Conservation (phyloP, 2,113 vertebrate species). For the Leucopsar rothschildi region DNA sequence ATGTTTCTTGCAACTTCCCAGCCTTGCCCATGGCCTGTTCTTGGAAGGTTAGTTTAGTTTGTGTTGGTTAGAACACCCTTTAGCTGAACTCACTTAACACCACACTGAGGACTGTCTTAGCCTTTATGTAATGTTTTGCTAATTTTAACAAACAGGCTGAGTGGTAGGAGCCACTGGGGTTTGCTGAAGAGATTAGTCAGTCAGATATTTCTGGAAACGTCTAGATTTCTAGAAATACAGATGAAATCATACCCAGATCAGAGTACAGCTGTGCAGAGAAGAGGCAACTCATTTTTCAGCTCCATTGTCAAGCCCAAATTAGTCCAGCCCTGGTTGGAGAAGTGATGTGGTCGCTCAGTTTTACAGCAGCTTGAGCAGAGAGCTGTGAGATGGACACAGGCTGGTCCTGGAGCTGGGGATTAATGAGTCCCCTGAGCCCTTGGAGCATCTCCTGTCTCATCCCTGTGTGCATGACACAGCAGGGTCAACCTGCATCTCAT, state of each 20-base stretch:
- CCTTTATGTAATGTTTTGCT: slow-evolving; percentile 1
- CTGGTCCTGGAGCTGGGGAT: not conserved
- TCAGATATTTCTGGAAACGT: slow-evolving; percentile 3
- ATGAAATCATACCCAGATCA: not conserved
- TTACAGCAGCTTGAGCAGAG: not conserved
- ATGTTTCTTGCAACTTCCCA: slow-evolving; percentile 39
- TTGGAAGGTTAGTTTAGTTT: slow-evolving; percentile 7
- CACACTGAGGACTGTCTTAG: not conserved
- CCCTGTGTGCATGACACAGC: rapidly evolving
- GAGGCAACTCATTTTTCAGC: not conserved
- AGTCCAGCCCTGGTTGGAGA: not conserved
- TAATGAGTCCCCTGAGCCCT: not conserved
- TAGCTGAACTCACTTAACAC: slow-evolving; percentile 39
- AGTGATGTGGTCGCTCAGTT: not conserved
- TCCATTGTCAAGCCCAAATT: not conserved
- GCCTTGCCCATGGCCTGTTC: slow-evolving; percentile 10
- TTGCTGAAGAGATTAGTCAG: not conserved
- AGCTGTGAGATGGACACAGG: not conserved
- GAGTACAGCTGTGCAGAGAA: slow-evolving; percentile 7
- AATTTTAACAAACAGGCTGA: slow-evolving; percentile 24
- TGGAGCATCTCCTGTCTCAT: not conserved
- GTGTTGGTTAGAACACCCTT: not conserved
- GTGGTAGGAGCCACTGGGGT: not conserved
- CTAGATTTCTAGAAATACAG: slow-evolving; percentile 45
- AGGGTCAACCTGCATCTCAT: not conserved